phyloP scores from a whole-genome alignment of 2,888 invertebrate genomes.

The Azorinus chamasolen region DNA sequence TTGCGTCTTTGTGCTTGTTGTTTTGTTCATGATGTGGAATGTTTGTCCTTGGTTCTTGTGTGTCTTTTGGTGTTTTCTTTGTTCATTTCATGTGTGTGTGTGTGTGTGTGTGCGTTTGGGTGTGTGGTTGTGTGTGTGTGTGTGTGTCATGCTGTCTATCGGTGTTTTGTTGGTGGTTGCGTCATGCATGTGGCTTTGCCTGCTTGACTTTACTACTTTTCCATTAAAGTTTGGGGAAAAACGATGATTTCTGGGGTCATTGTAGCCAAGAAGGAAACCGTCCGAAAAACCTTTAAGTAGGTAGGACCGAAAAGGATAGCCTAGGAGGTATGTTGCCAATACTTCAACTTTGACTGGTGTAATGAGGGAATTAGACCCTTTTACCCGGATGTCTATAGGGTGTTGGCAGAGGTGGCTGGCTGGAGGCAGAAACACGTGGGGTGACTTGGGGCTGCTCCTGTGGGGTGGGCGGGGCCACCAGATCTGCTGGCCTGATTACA shows the following conservation, averaged over 20 bases:
- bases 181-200: no score
- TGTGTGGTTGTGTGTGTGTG: no score
- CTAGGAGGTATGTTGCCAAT: not conserved
- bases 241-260: not conserved
- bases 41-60: no score
- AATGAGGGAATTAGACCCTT: not conserved
- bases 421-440: not conserved
- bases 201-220: no score
- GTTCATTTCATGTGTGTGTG: no score
- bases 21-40: no score
- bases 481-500: no score
- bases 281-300: constrained; percentile 20
- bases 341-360: not conserved
- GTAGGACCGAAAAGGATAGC: not conserved
- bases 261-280: constrained; percentile 25
- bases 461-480: not conserved
- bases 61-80: no score
- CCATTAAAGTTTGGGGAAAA: constrained; percentile 19
- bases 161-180: no score
- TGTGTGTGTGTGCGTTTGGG: no score
- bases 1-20: no score
- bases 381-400: not conserved
- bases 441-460: not conserved
- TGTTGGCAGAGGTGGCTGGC: not conserved
- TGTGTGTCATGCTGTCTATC: no score